Conservation (phyloP, 1,140 invertebrate species). For the Bombus waltoni region DNA sequence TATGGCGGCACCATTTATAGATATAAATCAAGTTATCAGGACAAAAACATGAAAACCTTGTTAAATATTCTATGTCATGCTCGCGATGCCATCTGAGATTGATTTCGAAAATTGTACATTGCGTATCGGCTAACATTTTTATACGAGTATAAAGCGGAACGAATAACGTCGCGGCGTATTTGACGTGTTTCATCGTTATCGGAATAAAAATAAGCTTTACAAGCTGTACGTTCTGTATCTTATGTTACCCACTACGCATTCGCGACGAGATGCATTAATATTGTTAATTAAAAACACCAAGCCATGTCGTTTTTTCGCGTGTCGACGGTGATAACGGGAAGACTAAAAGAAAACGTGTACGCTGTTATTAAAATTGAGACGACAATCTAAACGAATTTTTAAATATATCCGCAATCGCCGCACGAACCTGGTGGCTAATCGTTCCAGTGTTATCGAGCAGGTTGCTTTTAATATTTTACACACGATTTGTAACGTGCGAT, state of each 20-base stretch:
- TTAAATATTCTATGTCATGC: neutral
- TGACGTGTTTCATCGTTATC: neutral
- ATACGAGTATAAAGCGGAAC: neutral
- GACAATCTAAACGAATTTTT: neutral
- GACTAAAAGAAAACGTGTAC: too few relatives aligned
- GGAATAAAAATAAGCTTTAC: neutral
- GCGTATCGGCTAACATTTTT: neutral
- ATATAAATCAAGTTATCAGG: too few relatives aligned
- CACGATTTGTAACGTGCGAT: neutral
- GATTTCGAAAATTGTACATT: slow-evolving; percentile 2
- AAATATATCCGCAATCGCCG: neutral
- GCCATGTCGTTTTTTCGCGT: slow-evolving; percentile 16
- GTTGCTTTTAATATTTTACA: neutral
- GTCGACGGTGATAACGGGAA: neutral
- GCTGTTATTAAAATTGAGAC: slow-evolving; percentile 10
- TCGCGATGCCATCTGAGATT: neutral
- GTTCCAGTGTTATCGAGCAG: neutral
- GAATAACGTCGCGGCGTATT: neutral
- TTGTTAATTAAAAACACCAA: slow-evolving; percentile 61
- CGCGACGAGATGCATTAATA: slow-evolving; percentile 46
- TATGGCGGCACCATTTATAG: neutral
- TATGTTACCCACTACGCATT: neutral
- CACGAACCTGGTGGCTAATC: neutral
- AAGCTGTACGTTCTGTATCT: neutral
- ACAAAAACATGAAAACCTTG: neutral